phyloP scores from a whole-genome alignment of 2,888 invertebrate species.

The Sympetrum striolatum region DNA sequence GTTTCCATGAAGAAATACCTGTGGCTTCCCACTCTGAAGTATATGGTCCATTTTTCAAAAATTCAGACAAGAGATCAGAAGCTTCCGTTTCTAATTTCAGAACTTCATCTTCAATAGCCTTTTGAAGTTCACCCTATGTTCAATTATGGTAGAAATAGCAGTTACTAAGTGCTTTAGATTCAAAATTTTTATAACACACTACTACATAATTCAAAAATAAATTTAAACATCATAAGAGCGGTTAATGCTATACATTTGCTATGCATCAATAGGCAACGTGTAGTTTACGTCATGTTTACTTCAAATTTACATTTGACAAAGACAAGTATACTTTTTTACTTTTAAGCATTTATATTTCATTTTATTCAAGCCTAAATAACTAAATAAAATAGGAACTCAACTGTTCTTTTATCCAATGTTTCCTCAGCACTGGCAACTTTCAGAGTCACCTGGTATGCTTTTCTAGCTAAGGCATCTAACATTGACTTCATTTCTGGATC shows the following conservation, averaged over 20 bases:
- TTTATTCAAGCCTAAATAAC: not conserved
- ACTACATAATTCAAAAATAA: not conserved
- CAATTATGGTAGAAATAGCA: not conserved
- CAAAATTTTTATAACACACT: not conserved
- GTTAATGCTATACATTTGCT: too few species aligned
- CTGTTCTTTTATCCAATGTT: conserved; percentile 75
- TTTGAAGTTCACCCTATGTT: conserved; percentile 70
- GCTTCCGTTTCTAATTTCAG: conserved; percentile 75
- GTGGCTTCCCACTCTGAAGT: conserved; percentile 62
- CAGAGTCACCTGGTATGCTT: conserved; percentile 76
- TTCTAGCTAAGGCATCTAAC: conserved; percentile 66
- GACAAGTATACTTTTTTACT: too few species aligned
- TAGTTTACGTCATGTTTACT: too few species aligned
- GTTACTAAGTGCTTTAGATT: not conserved
- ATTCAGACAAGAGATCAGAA: conserved; percentile 71
- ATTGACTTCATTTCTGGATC: conserved; percentile 66
- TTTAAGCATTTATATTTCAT: not conserved
- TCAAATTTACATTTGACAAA: too few species aligned
- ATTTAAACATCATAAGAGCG: not conserved
- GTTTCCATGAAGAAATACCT: conserved; percentile 45
- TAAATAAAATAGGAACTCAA: conserved; percentile 50
- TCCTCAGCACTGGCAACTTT: conserved; percentile 75
- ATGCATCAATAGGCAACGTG: too few species aligned
- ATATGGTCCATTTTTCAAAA: conserved; percentile 72
- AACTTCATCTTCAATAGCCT: conserved; percentile 73